These are phyloP conservation scores for Paraplagusia blochii DNA, from an alignment of 2,113 vertebrate species.

Conservation along the genomic window DNA sequence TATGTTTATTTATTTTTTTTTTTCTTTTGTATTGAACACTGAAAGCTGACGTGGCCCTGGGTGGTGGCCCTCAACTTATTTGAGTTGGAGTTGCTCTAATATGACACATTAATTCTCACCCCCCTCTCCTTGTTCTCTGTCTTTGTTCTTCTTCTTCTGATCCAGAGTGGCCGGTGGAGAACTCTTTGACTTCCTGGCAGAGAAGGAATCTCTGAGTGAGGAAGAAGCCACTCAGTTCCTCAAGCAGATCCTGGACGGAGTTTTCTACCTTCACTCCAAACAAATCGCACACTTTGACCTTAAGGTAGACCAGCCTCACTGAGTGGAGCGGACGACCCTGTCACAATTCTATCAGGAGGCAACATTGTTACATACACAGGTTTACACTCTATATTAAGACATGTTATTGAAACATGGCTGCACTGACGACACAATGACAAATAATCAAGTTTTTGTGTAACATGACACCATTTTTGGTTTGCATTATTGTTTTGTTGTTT, in stretches of 20 bases:
- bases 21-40: too few relatives aligned
- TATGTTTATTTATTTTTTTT: too few relatives aligned
- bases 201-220: slow-evolving; percentile 95
- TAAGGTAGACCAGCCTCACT: slow-evolving; percentile 77
- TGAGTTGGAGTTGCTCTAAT: slow-evolving; percentile 53
- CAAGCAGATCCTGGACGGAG: slow-evolving; percentile 96
- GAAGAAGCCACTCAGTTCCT: slow-evolving; percentile 98
- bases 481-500: too few relatives aligned
- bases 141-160: not conserved
- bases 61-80: too few relatives aligned
- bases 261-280: slow-evolving; percentile 94
- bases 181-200: slow-evolving; percentile 96
- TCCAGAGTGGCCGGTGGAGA: slow-evolving; percentile 94
- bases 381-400: too few relatives aligned
- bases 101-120: slow-evolving; percentile 25
- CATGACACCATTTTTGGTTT: too few relatives aligned
- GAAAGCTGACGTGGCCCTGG: too few relatives aligned
- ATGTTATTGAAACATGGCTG: too few relatives aligned
- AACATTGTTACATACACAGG: too few relatives aligned
- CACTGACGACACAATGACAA: too few relatives aligned
- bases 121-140: slow-evolving; percentile 17
- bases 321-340: accelerated
- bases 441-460: too few relatives aligned
- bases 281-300: slow-evolving; percentile 97
- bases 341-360: too few relatives aligned